Evolutionary conservation across 2,888 invertebrate genomes (phyloP), one percentile per base, ranked within the genome.

Genomic region (Vandiemenella viatica): DNA sequence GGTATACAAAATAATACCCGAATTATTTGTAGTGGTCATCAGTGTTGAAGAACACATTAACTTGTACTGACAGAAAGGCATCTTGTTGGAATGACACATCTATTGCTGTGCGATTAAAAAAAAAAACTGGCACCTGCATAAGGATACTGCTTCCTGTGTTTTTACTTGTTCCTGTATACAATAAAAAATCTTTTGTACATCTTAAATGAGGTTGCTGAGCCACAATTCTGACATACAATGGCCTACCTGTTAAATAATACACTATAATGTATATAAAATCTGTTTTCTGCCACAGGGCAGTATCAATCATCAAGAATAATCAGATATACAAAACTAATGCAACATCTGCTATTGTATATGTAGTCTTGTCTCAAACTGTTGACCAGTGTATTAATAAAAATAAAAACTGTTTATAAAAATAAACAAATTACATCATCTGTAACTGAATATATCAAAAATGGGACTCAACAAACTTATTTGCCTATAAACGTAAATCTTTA

Each of bases 21-120:
- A 37, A 37, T 40, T 22, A 46, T 46, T 40, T 40, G 37, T 45
- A 43, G 48, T 48, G 43, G 43, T 48, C 48, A 48, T 48, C 43
- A 42, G 42, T 42, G 42, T 17, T 42, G 15, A 42, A 38, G n/a
- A 32, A 32, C 32, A 32, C 32, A 32, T 32, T 32, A 21, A 44
- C 43, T 48, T 48, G 48, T 48, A 48, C 48, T 48, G 48, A 43
- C 42, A 43, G 23, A 48, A 48, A 48, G 48, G 48, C 48, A 48
- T 48, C 48, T 48, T 21, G 48, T 48, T 48, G 43, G 48, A 37
- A 37, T 43, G 10, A 46, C 18, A 41, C 23, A 21, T 42, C 19
- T 42, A n/a, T 18, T 42, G 21, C n/a, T 13, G 32, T 32, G 32
- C 10, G n/a, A 32, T 32, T 13, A n/a, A n/a, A 32, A 10, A 32